phyloP scores from a whole-genome alignment of 2,888 invertebrate genomes.

The Nasonovia ribisnigri region DNA sequence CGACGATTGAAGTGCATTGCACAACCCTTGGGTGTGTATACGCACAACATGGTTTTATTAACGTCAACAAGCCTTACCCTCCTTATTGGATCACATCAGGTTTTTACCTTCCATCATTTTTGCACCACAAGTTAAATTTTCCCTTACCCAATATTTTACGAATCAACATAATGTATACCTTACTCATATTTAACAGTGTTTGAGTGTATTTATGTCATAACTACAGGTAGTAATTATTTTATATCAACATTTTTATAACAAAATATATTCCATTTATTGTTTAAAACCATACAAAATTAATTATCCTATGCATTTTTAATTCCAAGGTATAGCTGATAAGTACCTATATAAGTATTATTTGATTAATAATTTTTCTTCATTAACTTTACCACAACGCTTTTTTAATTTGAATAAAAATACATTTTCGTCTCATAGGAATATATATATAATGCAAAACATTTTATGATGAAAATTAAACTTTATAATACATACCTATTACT shows the following conservation, averaged over 20 bases:
- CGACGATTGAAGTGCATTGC: slow-evolving; percentile 54
- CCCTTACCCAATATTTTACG: not conserved
- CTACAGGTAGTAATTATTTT: not conserved
- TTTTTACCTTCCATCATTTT: not conserved
- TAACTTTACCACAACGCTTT: not conserved
- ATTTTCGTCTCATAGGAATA: not conserved
- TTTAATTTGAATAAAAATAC: not conserved
- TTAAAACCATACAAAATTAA: not conserved
- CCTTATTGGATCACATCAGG: slow-evolving; percentile 10
- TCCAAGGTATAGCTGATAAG: not conserved
- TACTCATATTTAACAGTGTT: not conserved
- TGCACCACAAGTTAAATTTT: not conserved
- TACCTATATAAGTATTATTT: not conserved
- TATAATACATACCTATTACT: not conserved
- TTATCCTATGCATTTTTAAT: not conserved
- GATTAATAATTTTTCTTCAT: not conserved
- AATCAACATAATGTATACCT: not conserved
- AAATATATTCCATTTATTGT: not conserved
- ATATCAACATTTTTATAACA: not conserved
- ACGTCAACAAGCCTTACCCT: slow-evolving; percentile 42
- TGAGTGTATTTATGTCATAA: not conserved
- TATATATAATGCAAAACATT: not conserved
- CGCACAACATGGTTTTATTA: slow-evolving; percentile 39
- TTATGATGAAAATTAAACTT: not conserved
- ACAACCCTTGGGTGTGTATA: not conserved